These are phyloP conservation scores for Netelia inedita DNA, from an alignment of 2,888 invertebrate genomes.

Conservation along the genomic window DNA sequence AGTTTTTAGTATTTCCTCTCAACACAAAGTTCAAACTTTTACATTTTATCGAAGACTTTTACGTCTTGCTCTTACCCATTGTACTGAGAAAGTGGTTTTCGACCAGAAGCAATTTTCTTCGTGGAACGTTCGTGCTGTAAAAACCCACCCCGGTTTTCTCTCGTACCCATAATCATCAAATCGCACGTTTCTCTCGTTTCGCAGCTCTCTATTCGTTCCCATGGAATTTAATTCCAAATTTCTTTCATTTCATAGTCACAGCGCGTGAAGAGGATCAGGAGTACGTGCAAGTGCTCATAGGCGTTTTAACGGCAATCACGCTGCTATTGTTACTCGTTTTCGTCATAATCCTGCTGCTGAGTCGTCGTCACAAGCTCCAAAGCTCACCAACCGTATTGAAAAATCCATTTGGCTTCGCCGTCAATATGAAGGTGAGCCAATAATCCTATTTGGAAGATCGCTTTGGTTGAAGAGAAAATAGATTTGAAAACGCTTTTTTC, in stretches of 20 bases:
- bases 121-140: slow-evolving; percentile 22
- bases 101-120: slow-evolving; percentile 44
- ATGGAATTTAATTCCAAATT: slow-evolving; percentile 35
- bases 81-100: slow-evolving; percentile 23
- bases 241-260: slow-evolving; percentile 84
- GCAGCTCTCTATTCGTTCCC: not conserved
- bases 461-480: too few relatives aligned
- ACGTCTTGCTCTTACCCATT: not conserved
- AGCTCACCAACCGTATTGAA: slow-evolving; percentile 88
- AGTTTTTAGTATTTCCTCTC: not conserved
- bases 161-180: slow-evolving; percentile 26
- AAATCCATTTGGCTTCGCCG: slow-evolving; percentile 88
- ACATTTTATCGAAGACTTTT: not conserved
- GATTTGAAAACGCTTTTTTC: too few relatives aligned
- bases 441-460: slow-evolving; percentile 25
- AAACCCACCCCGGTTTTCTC: slow-evolving; percentile 7
- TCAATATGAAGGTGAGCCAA: slow-evolving; percentile 88
- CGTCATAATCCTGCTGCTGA: slow-evolving; percentile 88
- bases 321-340: slow-evolving; percentile 88
- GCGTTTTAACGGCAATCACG: slow-evolving; percentile 89
- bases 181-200: slow-evolving; percentile 47
- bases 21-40: not conserved
- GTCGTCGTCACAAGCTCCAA: slow-evolving; percentile 87
- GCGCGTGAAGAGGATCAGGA: slow-evolving; percentile 87
- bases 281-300: slow-evolving; percentile 88